Conservation (phyloP, 2,797 vertebrate species). For the Dryobates pubescens region DNA sequence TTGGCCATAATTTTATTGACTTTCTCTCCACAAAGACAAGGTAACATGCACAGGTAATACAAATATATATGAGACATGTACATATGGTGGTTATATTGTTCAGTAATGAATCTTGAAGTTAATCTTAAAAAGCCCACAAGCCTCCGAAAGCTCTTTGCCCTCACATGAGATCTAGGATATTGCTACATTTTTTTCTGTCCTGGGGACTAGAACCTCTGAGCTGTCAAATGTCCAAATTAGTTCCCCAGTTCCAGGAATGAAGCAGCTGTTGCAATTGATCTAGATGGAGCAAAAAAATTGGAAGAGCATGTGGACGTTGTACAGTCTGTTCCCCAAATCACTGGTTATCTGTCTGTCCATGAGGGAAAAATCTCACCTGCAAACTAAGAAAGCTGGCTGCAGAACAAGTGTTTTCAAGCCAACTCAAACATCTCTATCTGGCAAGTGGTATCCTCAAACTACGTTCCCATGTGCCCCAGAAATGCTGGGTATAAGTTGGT, state of each 20-base stretch:
- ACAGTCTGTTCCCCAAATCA: background rate
- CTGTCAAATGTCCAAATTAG: conserved; percentile 20
- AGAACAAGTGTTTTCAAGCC: background rate
- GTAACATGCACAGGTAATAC: background rate
- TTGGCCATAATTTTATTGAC: background rate
- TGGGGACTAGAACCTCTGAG: background rate
- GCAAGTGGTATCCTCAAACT: background rate
- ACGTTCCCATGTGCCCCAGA: background rate
- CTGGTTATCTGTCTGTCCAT: background rate
- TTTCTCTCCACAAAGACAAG: background rate
- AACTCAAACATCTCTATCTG: background rate
- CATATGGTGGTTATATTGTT: background rate
- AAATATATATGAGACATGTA: background rate
- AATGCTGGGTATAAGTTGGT: background rate
- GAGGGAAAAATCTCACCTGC: background rate
- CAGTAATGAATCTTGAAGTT: background rate
- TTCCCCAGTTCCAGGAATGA: conserved; percentile 33
- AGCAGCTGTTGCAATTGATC: conserved; percentile 30
- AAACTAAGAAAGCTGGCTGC: background rate
- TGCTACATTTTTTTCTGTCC: background rate
- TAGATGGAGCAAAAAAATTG: background rate
- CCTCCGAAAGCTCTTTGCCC: background rate
- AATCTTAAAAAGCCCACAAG: background rate
- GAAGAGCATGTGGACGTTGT: background rate
- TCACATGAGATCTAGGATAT: background rate